Conservation (phyloP, 1,140 invertebrate genomes). For the Eufriesea mexicana region DNA sequence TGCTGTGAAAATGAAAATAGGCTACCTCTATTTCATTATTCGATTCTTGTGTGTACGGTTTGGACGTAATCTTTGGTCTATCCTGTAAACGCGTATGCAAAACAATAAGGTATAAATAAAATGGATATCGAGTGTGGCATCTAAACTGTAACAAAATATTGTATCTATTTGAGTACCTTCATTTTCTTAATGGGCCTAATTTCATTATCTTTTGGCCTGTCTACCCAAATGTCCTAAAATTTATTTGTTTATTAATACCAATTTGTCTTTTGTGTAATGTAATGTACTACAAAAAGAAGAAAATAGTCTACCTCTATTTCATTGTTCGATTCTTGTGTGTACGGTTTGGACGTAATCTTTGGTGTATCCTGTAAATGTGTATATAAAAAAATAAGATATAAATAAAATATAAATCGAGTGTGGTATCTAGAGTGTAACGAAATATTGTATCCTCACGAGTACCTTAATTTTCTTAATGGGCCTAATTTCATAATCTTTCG, state of each 20-base stretch:
- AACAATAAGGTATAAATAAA: background rate
- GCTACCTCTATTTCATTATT: too few species aligned
- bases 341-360: background rate
- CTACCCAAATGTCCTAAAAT: constrained; percentile 42
- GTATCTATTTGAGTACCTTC: background rate
- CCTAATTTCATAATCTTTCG: constrained; percentile 22
- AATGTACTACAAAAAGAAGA: background rate
- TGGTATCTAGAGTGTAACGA: too few species aligned
- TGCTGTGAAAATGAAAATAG: too few species aligned
- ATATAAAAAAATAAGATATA: background rate
- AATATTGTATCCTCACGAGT: too few species aligned
- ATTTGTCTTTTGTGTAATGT: background rate
- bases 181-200: constrained; percentile 25
- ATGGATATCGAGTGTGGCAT: too few species aligned
- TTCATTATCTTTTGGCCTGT: constrained; percentile 24
- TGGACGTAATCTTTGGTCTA: too few species aligned
- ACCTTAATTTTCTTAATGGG: constrained; percentile 28
- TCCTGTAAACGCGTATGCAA: too few species aligned
- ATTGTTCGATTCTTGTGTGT: background rate
- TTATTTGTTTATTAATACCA: background rate
- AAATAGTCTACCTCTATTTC: constrained; percentile 25
- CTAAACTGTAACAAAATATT: too few species aligned
- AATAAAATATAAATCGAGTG: background rate
- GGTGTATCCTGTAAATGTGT: background rate
- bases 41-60: too few species aligned